Base-by-base conservation (phyloP, 2,113 vertebrate genomes). In the Aramus guarauna region DNA sequence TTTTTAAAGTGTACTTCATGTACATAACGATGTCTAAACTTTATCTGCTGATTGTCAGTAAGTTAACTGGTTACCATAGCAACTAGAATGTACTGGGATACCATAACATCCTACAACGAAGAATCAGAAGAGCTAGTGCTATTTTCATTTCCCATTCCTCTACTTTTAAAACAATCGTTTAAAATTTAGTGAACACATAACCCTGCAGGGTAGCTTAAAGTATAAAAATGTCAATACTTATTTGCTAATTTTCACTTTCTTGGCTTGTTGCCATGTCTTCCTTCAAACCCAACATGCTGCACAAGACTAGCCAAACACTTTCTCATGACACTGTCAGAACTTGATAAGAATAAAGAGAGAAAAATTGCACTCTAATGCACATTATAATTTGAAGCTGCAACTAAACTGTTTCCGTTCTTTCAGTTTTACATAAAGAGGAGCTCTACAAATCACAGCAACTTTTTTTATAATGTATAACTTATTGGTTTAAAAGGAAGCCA, bases 1-100 rank as follows among this genome's bases (percentile, higher is more conserved):
- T 55, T 53, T 52, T 26, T 26, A 52, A 96, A 94, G 80, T 48
- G 85, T 97, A 98, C 97, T 98, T 98, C 98, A 98, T 98, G 98
- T 98, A 98, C 98, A 97, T 93, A 84, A 91, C 59, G 14, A 96
- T 48, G 72, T 68, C 97, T 97, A 96, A 76, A 97, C 94, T 97
- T 94, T 48, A 96, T 95, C 97, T 98, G 96, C 86, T 90, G 48
- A 87, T 88, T 93, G 82, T 93, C 92, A 53, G 85, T 32, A 95
- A 87, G 94, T 96, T 79, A 27, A 58, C 72, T 97, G 77, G 97
- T 97, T 96, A 98, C 96, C 93, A 96, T 95, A 97, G 89, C 96
- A 97, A 94, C 97, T 96, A 95, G 55, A 97, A 95, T 97, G 94
- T 91, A 93, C 81, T 72, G 88, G 95, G 79, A 96, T 78, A 91